These are phyloP conservation scores for Salvator merianae DNA, from an alignment of 2,113 vertebrate genomes.

Conservation along the genomic window DNA sequence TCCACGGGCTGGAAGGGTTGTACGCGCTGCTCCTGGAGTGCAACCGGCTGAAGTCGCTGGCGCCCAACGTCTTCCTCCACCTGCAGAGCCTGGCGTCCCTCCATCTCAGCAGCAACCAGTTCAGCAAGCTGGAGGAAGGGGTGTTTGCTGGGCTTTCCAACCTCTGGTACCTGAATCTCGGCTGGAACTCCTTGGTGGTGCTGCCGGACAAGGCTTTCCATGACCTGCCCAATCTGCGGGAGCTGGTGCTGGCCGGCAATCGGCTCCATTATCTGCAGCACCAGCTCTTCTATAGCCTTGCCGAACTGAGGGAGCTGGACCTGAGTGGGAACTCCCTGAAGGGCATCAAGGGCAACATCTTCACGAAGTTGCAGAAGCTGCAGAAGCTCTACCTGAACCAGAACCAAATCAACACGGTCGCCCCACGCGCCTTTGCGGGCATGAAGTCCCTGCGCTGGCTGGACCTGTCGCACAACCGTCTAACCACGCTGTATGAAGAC, in stretches of 20 bases:
- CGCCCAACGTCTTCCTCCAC: constrained; percentile 80
- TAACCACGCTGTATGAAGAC: constrained; percentile 84
- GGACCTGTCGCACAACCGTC: constrained; percentile 91
- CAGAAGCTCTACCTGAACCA: constrained; percentile 93
- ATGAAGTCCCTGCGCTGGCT: constrained; percentile 94
- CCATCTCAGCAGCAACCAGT: constrained; percentile 88
- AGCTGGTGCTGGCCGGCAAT: constrained; percentile 91
- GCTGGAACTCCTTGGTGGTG: constrained; percentile 91
- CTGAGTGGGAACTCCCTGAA: constrained; percentile 87
- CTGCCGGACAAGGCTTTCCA: constrained; percentile 87
- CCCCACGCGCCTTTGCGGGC: constrained; percentile 87
- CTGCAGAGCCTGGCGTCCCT: constrained; percentile 87
- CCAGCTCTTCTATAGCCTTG: constrained; percentile 87
- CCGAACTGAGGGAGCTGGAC: constrained; percentile 91
- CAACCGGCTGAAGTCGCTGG: constrained; percentile 81
- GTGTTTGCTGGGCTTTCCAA: constrained; percentile 86
- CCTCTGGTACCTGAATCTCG: constrained; percentile 93
- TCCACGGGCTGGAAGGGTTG: constrained; percentile 81
- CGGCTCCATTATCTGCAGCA: constrained; percentile 92
- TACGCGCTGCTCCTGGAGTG: constrained; percentile 89
- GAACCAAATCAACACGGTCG: constrained; percentile 87
- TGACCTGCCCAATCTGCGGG: constrained; percentile 83
- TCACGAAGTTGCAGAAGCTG: constrained; percentile 85
- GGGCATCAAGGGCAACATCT: constrained; percentile 89
- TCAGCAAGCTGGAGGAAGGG: constrained; percentile 86